Evolutionary conservation across 2,888 invertebrate genomes (phyloP).

Genomic region (Euzetes globulus): DNA sequence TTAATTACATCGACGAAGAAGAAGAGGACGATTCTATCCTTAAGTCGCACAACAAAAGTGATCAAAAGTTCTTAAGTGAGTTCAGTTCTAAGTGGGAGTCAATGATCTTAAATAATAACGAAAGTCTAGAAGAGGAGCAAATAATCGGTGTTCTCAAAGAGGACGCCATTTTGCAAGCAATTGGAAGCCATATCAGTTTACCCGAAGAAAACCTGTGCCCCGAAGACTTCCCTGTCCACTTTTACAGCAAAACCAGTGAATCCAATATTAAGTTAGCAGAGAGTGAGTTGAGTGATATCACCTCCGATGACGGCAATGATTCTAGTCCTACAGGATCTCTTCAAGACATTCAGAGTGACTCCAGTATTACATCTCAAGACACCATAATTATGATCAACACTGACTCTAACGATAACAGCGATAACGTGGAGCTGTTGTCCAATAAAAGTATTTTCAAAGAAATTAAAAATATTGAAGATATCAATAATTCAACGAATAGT

Average conservation of each 20-base stretch:
- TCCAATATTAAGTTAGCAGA: not conserved
- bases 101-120: slow-evolving; percentile 39
- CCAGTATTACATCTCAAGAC: slow-evolving; percentile 41
- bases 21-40: not conserved
- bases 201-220: slow-evolving; percentile 30
- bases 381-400: slow-evolving; percentile 41
- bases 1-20: slow-evolving; percentile 30
- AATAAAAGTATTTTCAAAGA: not conserved
- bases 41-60: not conserved
- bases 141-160: slow-evolving; percentile 38
- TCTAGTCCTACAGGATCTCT: slow-evolving; percentile 37
- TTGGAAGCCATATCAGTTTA: slow-evolving; percentile 34
- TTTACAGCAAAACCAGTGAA: slow-evolving; percentile 3
- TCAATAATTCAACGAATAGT: not conserved
- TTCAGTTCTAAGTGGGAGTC: slow-evolving; percentile 39
- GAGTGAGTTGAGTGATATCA: slow-evolving; percentile 9
- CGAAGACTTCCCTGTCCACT: slow-evolving; percentile 33
- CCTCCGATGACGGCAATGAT: slow-evolving; percentile 24
- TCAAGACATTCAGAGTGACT: slow-evolving; percentile 39
- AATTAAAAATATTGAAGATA: not conserved
- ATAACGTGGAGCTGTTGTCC: not conserved
- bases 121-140: slow-evolving; percentile 36
- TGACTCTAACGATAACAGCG: not conserved
- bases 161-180: slow-evolving; percentile 37
- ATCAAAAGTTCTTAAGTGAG: not conserved